Evolutionary conservation across 2,888 invertebrate genomes (phyloP).

Genomic region (Drosophila diplacantha): DNA sequence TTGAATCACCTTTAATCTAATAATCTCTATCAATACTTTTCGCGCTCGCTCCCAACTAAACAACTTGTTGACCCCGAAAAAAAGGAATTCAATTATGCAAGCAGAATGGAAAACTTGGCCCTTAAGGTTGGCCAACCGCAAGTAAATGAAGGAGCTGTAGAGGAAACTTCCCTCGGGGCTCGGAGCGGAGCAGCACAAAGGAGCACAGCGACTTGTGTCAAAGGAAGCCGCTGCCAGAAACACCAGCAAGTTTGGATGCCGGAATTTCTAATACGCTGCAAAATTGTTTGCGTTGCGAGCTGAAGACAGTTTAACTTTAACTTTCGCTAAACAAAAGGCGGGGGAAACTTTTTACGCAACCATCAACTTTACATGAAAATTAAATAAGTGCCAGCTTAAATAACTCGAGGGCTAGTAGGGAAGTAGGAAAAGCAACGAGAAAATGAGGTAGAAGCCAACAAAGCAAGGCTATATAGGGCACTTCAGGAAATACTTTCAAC

Average conservation of each 20-base stretch:
- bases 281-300: constrained; percentile 36
- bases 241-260: constrained; percentile 39
- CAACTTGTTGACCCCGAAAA: constrained; percentile 25
- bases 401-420: constrained; percentile 46
- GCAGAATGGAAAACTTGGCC: constrained; percentile 22
- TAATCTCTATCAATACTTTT: constrained; percentile 18
- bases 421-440: constrained; percentile 13
- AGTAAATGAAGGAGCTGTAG: constrained; percentile 7
- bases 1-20: constrained; percentile 6
- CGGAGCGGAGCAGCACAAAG: constrained; percentile 32
- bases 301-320: constrained; percentile 41
- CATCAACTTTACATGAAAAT: constrained; percentile 67
- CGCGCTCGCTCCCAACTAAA: not conserved
- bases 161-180: constrained; percentile 6
- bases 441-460: constrained; percentile 35
- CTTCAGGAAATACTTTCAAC: not conserved
- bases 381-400: constrained; percentile 73
- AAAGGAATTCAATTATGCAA: constrained; percentile 32
- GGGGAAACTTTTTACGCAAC: constrained; percentile 26
- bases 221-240: constrained; percentile 47
- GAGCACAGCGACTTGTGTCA: constrained; percentile 49
- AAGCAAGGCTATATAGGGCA: constrained; percentile 1
- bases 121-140: constrained; percentile 12
- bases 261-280: constrained; percentile 40
- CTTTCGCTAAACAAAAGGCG: constrained; percentile 27